Evolutionary conservation across 1,140 invertebrate genomes (phyloP).

Genomic region (Temnothorax longispinosus): DNA sequence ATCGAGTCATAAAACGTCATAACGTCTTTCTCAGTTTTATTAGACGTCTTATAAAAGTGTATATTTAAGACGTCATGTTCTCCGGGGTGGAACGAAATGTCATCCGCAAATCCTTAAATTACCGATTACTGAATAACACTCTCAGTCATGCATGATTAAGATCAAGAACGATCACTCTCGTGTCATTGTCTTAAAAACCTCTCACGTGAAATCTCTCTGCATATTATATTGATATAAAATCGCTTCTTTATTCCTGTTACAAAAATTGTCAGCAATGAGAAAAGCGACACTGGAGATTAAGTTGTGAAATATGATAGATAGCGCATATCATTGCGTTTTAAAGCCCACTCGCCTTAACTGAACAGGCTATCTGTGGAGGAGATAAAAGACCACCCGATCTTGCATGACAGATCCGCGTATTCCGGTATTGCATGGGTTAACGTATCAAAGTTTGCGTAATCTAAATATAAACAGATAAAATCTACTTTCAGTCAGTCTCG

Average conservation of each 20-base stretch:
- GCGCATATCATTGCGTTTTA: not conserved
- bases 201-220: not conserved
- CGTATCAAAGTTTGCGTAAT: not conserved
- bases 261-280: not conserved
- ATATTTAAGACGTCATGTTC: too few relatives aligned
- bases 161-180: not conserved
- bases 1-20: too few relatives aligned
- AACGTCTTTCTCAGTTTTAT: too few relatives aligned
- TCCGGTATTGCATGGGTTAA: not conserved
- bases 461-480: not conserved
- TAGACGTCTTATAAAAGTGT: too few relatives aligned
- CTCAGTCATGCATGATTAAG: not conserved
- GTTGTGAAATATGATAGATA: constrained; percentile 1
- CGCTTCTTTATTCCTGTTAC: not conserved
- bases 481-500: not conserved
- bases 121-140: not conserved
- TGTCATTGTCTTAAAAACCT: not conserved
- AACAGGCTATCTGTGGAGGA: not conserved
- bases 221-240: not conserved
- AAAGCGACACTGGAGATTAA: not conserved
- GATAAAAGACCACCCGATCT: not conserved
- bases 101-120: not conserved
- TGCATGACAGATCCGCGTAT: not conserved
- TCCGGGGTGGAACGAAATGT: too few relatives aligned
- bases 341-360: not conserved